Evolutionary conservation across 30 jellyfish, hydroid and myxozoan species (phyloP).

Genomic region (Chironex yamaguchii): DNA sequence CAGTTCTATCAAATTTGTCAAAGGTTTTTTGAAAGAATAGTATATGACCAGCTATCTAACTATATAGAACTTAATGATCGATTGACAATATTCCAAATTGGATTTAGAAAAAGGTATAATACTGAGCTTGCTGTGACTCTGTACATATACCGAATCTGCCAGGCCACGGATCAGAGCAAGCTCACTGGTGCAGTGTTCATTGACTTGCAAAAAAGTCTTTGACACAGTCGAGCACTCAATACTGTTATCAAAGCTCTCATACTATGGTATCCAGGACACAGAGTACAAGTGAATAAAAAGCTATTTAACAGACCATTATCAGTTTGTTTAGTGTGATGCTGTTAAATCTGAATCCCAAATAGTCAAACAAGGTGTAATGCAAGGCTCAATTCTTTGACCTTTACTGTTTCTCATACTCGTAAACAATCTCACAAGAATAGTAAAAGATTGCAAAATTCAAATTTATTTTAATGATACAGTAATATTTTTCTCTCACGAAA

Average conservation of each 20-base stretch:
- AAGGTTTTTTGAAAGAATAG: conserved; percentile 57
- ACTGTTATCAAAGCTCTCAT: conserved; percentile 16
- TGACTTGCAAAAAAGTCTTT: conserved; percentile 39
- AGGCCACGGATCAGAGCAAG: conserved; percentile 43
- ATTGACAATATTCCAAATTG: conserved; percentile 19
- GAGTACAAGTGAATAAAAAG: conserved; percentile 47
- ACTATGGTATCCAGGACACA: conserved; percentile 45
- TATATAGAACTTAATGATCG: conserved; percentile 27
- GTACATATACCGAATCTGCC: conserved; percentile 22
- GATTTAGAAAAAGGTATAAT: conserved; percentile 35
- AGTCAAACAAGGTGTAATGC: conserved; percentile 49
- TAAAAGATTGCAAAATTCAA: conserved; percentile 22
- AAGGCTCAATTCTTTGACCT: conserved; percentile 62
- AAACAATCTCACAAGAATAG: not conserved
- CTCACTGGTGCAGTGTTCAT: conserved; percentile 49
- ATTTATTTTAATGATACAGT: conserved; percentile 40
- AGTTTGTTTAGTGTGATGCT: conserved; percentile 30
- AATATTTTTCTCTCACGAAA: conserved; percentile 42
- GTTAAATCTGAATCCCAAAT: conserved; percentile 32
- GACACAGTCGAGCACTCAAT: conserved; percentile 39
- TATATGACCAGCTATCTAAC: conserved; percentile 42
- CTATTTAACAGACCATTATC: conserved; percentile 26
- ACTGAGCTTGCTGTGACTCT: conserved; percentile 29
- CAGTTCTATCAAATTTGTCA: conserved; percentile 62
- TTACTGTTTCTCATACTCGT: conserved; percentile 52